phyloP scores from a whole-genome alignment of 2,888 invertebrate genomes.

The Neoaliturus tenellus region DNA sequence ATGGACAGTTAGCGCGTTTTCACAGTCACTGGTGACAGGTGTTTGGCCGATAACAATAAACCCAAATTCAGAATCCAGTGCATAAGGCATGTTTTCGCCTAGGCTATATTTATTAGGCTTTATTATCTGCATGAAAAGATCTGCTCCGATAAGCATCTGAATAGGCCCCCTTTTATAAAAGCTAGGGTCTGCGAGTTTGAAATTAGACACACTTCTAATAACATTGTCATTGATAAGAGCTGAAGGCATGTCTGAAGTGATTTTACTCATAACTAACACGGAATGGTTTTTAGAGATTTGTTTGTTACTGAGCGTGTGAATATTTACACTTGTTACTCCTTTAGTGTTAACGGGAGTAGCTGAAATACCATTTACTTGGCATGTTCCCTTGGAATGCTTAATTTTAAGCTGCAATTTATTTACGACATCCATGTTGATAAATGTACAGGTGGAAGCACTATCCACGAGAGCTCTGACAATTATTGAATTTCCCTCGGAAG shows the following conservation, averaged over 20 bases:
- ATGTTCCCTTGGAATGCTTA: neutral
- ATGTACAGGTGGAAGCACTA: conserved; percentile 10
- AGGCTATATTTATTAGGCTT: conserved; percentile 37
- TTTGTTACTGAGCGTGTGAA: conserved; percentile 17
- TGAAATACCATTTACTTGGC: conserved; percentile 28
- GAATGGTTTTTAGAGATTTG: neutral
- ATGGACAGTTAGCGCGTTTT: neutral
- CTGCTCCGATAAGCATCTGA: conserved; percentile 25
- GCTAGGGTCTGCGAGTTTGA: conserved; percentile 1
- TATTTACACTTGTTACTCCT: conserved; percentile 22
- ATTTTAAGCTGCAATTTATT: conserved; percentile 24
- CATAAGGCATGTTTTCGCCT: no score
- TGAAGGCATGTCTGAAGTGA: conserved; percentile 31
- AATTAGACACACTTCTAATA: neutral
- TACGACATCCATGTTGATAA: conserved; percentile 24
- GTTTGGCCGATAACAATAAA: conserved; percentile 12
- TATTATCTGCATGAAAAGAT: no score
- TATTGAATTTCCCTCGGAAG: neutral
- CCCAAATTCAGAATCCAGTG: neutral
- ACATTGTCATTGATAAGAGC: conserved; percentile 4
- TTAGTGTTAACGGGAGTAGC: conserved; percentile 24
- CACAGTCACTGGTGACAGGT: conserved; percentile 3
- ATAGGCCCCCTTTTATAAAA: conserved; percentile 20
- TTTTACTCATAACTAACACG: conserved; percentile 1
- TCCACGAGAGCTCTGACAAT: conserved; percentile 2